Evolutionary conservation across 2,888 invertebrate species (phyloP).

Genomic region (Drosophila longiperda): DNA sequence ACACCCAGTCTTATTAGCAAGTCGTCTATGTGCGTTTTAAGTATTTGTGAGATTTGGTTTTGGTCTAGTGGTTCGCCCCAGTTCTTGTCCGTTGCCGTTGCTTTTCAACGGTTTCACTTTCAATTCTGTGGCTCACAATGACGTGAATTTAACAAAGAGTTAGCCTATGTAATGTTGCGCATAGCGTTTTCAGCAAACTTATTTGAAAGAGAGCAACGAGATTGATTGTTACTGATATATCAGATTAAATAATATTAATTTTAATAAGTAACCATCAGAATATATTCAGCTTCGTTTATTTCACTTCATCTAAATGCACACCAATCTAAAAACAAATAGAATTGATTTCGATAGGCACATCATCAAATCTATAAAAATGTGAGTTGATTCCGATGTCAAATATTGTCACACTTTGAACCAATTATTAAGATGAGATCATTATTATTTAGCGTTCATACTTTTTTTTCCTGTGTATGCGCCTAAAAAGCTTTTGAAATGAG

Average conservation of each 20-base stretch:
- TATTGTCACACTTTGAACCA: not conserved
- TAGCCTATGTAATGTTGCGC: slow-evolving; percentile 1
- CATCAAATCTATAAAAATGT: not conserved
- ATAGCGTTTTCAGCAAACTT: not conserved
- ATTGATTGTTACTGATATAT: slow-evolving; percentile 1
- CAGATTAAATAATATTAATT: slow-evolving; percentile 3
- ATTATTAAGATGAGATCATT: not conserved
- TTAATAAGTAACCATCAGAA: slow-evolving; percentile 6
- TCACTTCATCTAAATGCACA: not conserved
- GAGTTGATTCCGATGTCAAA: not conserved
- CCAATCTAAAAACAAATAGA: not conserved
- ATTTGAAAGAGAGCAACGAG: slow-evolving; percentile 1
- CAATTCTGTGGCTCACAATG: slow-evolving; percentile 43
- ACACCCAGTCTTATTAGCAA: slow-evolving; percentile 22
- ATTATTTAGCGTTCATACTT: not conserved
- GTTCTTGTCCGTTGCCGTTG: slow-evolving; percentile 68
- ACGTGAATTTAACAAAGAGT: slow-evolving; percentile 29
- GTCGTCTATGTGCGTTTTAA: slow-evolving; percentile 30
- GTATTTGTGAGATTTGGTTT: slow-evolving; percentile 31
- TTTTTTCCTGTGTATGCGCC: not conserved
- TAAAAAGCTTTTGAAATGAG: slow-evolving; percentile 44
- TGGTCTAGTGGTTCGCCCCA: slow-evolving; percentile 70
- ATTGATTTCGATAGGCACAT: not conserved
- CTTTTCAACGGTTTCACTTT: slow-evolving; percentile 57
- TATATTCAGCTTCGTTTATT: not conserved